A percentile compares a stretch with the other conserved stretches of the same genome.
These are phyloP conservation scores for Setophaga coronata DNA, from an alignment of 2,113 vertebrate genomes.

Conservation along the genomic window DNA sequence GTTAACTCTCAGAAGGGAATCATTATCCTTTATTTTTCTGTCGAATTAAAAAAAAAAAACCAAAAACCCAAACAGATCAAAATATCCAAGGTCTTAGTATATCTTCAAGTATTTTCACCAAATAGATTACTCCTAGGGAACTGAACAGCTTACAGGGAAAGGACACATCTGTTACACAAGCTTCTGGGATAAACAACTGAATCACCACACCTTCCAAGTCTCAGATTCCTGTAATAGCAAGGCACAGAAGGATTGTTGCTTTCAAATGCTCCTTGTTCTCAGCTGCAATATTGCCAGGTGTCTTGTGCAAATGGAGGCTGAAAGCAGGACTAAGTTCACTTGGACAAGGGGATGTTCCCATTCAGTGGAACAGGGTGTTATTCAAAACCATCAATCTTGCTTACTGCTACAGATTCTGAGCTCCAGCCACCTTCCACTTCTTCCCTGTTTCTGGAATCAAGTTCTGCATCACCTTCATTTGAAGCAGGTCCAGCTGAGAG, in stretches of 20 bases:
- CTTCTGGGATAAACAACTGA: slow-evolving; percentile 2
- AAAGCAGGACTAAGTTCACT: slow-evolving; percentile 35
- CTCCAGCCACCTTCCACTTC: neutral
- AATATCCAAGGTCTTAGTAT: slow-evolving; percentile 25
- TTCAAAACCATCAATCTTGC: neutral
- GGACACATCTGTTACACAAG: neutral
- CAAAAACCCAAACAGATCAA: neutral
- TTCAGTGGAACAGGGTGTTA: neutral
- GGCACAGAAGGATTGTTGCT: slow-evolving; percentile 78
- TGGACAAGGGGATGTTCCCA: slow-evolving; percentile 60
- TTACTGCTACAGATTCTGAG: neutral
- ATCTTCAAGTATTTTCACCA: slow-evolving; percentile 73
- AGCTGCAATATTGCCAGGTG: slow-evolving; percentile 31
- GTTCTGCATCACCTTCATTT: neutral
- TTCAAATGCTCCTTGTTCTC: slow-evolving; percentile 57
- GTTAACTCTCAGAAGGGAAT: slow-evolving; percentile 15
- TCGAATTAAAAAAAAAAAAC: neutral
- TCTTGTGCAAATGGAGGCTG: slow-evolving; percentile 49
- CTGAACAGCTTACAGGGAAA: slow-evolving; percentile 38
- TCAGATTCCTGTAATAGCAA: slow-evolving; percentile 67
- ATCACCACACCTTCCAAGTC: slow-evolving; percentile 37
- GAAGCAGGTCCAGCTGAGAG: neutral
- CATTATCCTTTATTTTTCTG: slow-evolving; percentile 11
- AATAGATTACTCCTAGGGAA: slow-evolving; percentile 50
- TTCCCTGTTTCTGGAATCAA: neutral